phyloP scores from a whole-genome alignment of 2,113 vertebrate genomes.

The Tauraco erythrolophus region DNA sequence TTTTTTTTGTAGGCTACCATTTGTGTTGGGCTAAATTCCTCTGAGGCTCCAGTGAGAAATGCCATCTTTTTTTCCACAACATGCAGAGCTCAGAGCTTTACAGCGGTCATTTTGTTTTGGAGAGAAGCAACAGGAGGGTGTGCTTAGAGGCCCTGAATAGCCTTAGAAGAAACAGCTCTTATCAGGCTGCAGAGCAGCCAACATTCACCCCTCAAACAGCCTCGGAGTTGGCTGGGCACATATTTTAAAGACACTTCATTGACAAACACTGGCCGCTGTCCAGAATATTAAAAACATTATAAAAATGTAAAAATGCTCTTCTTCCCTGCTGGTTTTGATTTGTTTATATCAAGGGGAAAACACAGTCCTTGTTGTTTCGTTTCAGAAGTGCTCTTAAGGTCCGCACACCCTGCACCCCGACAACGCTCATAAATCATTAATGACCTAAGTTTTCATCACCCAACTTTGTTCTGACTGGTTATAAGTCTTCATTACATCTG shows the following conservation, averaged over 20 bases:
- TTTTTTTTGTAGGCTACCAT: neutral
- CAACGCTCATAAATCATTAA: neutral
- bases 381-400: neutral
- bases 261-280: neutral
- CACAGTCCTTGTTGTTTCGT: neutral
- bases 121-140: neutral
- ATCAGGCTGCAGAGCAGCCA: neutral
- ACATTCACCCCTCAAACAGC: neutral
- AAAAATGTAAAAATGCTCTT: neutral
- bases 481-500: neutral
- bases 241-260: neutral
- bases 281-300: neutral
- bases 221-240: neutral
- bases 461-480: neutral
- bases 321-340: neutral
- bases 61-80: neutral
- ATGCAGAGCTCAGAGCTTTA: neutral
- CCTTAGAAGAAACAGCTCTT: neutral
- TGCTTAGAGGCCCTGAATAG: neutral
- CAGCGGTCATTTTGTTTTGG: neutral
- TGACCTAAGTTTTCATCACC: slow-evolving; percentile 4
- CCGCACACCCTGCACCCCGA: neutral
- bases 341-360: neutral
- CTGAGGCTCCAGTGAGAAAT: neutral
- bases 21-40: neutral